These are phyloP conservation scores for Sebastes steindachneri DNA, from an alignment of 2,797 vertebrate species.

Conservation along the genomic window DNA sequence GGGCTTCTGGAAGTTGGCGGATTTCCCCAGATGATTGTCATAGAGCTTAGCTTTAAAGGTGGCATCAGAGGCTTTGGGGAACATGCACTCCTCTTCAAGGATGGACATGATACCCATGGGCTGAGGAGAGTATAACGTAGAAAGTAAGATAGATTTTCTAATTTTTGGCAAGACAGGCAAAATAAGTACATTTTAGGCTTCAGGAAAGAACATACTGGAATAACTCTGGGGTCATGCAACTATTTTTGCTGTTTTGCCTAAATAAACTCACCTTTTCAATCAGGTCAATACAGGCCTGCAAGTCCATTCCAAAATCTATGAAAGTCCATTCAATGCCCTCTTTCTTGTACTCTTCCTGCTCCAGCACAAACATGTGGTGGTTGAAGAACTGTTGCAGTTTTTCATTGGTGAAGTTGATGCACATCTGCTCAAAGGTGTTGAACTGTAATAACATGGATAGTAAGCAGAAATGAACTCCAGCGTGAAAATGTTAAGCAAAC, in stretches of 20 bases:
- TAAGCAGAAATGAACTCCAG: not conserved
- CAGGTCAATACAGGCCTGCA: conserved; percentile 83
- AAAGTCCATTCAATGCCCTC: conserved; percentile 85
- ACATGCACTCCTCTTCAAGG: conserved; percentile 94
- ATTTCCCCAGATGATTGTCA: conserved; percentile 87
- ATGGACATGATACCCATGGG: conserved; percentile 78
- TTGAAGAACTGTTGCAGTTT: conserved; percentile 72
- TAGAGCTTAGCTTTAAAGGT: conserved; percentile 88
- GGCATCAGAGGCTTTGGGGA: conserved; percentile 86
- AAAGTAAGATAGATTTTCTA: too few species aligned
- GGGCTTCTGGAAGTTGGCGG: conserved; percentile 83
- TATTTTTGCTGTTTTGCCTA: too few species aligned
- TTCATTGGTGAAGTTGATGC: conserved; percentile 93
- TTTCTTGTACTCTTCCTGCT: conserved; percentile 87
- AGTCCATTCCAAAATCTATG: conserved; percentile 85
- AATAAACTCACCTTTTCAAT: not conserved
- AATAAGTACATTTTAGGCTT: too few species aligned
- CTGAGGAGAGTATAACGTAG: conserved; percentile 34
- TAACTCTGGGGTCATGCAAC: too few species aligned
- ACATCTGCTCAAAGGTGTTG: conserved; percentile 91
- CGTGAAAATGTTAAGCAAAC: not conserved
- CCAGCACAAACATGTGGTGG: conserved; percentile 87
- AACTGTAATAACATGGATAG: conserved; percentile 70
- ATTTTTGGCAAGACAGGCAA: too few species aligned
- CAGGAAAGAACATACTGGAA: too few species aligned